Conservation (phyloP, 2,888 invertebrate species). For the Cataglyphis albicans region DNA sequence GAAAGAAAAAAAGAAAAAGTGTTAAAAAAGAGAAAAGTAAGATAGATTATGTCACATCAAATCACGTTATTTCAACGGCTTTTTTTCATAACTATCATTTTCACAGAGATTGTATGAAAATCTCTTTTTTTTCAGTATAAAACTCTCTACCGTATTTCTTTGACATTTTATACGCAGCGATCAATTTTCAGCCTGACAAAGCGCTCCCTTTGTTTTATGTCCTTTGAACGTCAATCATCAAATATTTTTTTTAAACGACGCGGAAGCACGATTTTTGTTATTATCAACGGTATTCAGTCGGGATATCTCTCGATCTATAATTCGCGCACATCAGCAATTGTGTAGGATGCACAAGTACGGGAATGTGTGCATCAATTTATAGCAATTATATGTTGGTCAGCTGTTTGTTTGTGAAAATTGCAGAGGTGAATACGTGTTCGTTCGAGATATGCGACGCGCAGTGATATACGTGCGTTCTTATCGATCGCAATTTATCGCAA, state of each 20-base stretch:
- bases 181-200: conserved; percentile 31
- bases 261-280: neutral
- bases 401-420: conserved; percentile 24
- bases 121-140: neutral
- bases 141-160: neutral
- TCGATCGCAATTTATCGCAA: conserved; percentile 47
- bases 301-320: neutral
- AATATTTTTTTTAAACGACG: conserved; percentile 6
- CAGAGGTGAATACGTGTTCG: neutral
- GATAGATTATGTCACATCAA: conserved; percentile 3
- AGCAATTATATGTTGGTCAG: neutral
- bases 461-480: conserved; percentile 18
- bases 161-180: neutral
- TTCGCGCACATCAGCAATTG: neutral
- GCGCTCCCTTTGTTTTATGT: neutral
- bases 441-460: conserved; percentile 4
- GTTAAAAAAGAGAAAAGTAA: neutral
- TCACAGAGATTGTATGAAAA: conserved; percentile 3
- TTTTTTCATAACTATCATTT: neutral
- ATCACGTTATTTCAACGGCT: neutral
- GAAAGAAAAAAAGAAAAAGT: neutral
- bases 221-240: neutral
- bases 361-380: conserved; percentile 8
- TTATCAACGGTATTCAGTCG: neutral
- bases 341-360: neutral